Base-by-base conservation (phyloP, 92 coral and sea anemone genomes). In the Palythoa heliodiscus region DNA sequence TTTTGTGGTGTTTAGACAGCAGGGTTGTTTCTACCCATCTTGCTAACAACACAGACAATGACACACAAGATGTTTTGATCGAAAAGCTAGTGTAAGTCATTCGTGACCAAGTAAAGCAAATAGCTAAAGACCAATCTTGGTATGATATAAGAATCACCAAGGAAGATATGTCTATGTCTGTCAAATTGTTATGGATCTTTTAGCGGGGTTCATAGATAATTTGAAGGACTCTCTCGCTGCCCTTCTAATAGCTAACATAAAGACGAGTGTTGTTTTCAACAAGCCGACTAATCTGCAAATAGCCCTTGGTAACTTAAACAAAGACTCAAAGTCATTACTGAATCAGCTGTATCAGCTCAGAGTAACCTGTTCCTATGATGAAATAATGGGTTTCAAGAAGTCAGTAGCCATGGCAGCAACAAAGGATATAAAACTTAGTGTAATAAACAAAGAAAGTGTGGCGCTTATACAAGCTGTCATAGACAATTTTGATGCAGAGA, bases 331-430 rank as follows among this genome's bases (percentile, higher is more conserved):
- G 81, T 61, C 83, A 37, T 64, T 89, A 64, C 72, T 89, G 14
- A 83, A 92, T 24, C 79, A 19, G 53, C 47, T 86, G 84, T 87
- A 89, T 71, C 91, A 83, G 53, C 84, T 92, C 70, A 39, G 89
- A 61, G 89, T 86, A 13, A 92, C 94, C 11, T 92, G 92, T 73
- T 92, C 93, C 1, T 87, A 92, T 87, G 95, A 92, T 76, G 95
- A 92, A 68, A 58, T 92, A 2, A 86, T 79, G 15, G 87, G 86
- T 17, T 89, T 89, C 87, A 89, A 87, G 82, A 87, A 74, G 16
- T 89, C 95, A 29, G 91, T 93, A 53, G 91, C 93, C 52, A 57
- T 89, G 77, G 93, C 89, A 58, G 91, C 95, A 40, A 83, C 83
- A 9, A 87, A 35, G 48, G 83, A 87, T 11, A 78, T 84, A 2